Conservation (phyloP, 2,797 vertebrate species). For the Ctenopoma multispine region DNA sequence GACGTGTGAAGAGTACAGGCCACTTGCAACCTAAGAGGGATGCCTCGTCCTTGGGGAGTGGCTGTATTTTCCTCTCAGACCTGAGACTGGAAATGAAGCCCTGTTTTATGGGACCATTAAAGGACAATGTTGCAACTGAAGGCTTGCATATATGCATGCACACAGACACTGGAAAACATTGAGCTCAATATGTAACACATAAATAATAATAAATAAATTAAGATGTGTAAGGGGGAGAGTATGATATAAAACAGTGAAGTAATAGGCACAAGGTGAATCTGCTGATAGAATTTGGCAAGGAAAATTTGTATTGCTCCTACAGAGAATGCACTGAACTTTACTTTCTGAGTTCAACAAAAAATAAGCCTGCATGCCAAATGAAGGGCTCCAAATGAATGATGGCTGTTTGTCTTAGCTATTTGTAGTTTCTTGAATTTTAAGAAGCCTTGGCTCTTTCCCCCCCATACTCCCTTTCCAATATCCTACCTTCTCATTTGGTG, state of each 20-base stretch:
- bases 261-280: constrained; percentile 9
- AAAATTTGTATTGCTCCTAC: neutral
- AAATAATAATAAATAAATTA: constrained; percentile 21
- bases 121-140: constrained; percentile 61
- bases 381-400: constrained; percentile 7
- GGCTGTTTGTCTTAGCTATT: constrained; percentile 7
- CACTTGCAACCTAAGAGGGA: constrained; percentile 65
- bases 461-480: neutral
- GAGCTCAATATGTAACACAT: constrained; percentile 11
- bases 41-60: constrained; percentile 65
- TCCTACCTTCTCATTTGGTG: constrained; percentile 21
- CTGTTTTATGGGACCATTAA: constrained; percentile 79
- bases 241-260: constrained; percentile 6
- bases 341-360: constrained; percentile 20
- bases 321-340: neutral
- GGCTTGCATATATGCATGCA: constrained; percentile 20
- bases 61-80: constrained; percentile 76
- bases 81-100: constrained; percentile 72
- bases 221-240: constrained; percentile 3
- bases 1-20: constrained; percentile 44
- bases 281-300: constrained; percentile 7
- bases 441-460: neutral
- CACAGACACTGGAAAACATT: neutral
- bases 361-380: constrained; percentile 15
- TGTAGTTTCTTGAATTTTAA: constrained; percentile 23